Evolutionary conservation across 2,888 invertebrate genomes (phyloP).

Genomic region (Orthosia gothica): DNA sequence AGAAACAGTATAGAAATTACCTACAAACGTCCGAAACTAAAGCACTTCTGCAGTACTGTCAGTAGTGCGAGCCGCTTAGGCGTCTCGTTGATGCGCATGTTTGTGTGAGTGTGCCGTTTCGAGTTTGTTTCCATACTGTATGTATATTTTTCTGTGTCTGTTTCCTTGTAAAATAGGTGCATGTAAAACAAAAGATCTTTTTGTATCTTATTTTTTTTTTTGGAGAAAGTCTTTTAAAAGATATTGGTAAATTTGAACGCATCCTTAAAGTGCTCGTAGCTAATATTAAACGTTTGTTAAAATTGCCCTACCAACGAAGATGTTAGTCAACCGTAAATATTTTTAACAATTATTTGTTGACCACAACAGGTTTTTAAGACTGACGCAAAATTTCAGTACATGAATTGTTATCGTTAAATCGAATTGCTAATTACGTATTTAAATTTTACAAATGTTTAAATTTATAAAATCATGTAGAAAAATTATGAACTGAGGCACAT

Average conservation of each 20-base stretch:
- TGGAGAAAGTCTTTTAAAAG: background rate
- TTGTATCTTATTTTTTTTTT: slow-evolving; percentile 1
- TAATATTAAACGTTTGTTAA: slow-evolving; percentile 20
- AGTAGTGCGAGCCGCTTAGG: too few relatives aligned
- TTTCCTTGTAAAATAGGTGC: background rate
- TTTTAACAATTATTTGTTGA: slow-evolving; percentile 24
- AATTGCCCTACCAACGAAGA: slow-evolving; percentile 5
- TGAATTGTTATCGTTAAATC: slow-evolving; percentile 39
- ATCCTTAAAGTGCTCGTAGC: slow-evolving; percentile 9
- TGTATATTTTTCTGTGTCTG: too few relatives aligned
- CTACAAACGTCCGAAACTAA: too few relatives aligned
- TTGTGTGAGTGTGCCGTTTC: too few relatives aligned
- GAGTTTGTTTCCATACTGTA: too few relatives aligned
- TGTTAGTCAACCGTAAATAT: slow-evolving; percentile 16
- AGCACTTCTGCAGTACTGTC: too few relatives aligned
- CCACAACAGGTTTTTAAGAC: slow-evolving; percentile 49
- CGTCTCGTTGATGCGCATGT: too few relatives aligned
- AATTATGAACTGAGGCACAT: background rate
- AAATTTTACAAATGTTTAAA: slow-evolving; percentile 25
- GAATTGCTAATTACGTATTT: slow-evolving; percentile 15
- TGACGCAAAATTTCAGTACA: slow-evolving; percentile 46
- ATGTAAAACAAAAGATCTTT: background rate
- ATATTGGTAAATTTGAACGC: slow-evolving; percentile 34
- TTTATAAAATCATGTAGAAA: slow-evolving; percentile 16
- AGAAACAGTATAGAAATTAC: too few relatives aligned